Evolutionary conservation across 2,888 invertebrate genomes (phyloP), one percentile per base, ranked within the genome.

Genomic region (Diaperis boleti): DNA sequence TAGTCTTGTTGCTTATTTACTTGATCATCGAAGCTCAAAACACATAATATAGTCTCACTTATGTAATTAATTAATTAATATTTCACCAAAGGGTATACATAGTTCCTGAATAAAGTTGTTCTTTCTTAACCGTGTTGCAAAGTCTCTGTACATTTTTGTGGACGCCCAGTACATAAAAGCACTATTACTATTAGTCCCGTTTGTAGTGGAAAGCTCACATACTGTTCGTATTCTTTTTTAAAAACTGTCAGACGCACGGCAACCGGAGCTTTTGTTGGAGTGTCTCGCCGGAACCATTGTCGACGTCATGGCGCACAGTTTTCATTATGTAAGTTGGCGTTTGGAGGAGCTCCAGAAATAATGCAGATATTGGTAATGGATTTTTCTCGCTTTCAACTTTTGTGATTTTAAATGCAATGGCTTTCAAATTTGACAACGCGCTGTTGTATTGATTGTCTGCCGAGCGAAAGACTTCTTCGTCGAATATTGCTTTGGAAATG

Each of bases 311-410:
- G 74, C 44, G 57, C 57, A 45, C 75, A 68, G 76, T 75, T 78
- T 79, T 80, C 80, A 80, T 80, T 80, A 79, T 79, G 74, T 78
- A 80, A 80, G 79, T 79, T 79, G 79, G 77, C 78, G 75, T 74
- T n/a, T 75, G 76, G 76, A 77, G 77, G 73, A 78, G 75, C 76
- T 76, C 71, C 73, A 73, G 75, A 78, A 79, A 79, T 79, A 79
- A 80, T 79, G 79, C 79, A 79, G 79, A 79, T 79, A 79, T 79
- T 78, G 79, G 77, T 78, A 78, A 78, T 78, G 78, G 79, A 78
- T 79, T 79, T 78, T 76, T 74, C 73, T 67, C 70, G 75, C 75
- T 76, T 77, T 76, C 74, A 72, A 74, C 74, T 75, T 75, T 76
- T 74, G 73, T 72, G 72, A 72, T 74, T 76, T 74, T 73, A 72